A percentile compares a stretch with the other conserved stretches of the same genome.
Conservation (phyloP, 2,888 invertebrate genomes). For the Colletes collaris region DNA sequence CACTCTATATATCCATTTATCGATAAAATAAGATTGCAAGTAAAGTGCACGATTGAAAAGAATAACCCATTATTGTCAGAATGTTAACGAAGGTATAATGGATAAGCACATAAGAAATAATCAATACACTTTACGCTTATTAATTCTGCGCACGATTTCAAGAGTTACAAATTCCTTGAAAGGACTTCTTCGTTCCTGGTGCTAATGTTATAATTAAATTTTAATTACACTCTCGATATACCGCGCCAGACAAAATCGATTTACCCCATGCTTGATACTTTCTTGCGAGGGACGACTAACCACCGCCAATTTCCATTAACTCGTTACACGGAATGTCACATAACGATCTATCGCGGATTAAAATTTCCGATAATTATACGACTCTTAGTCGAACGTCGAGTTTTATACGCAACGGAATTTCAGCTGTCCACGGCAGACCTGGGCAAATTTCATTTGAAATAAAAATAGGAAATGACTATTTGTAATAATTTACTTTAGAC, state of each 20-base stretch:
- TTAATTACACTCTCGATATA: background rate
- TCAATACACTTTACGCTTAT: too few species aligned
- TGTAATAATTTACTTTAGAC: too few species aligned
- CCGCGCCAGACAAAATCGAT: background rate
- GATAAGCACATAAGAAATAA: too few species aligned
- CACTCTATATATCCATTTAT: too few species aligned
- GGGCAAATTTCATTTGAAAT: too few species aligned
- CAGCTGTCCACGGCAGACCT: too few species aligned
- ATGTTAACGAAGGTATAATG: too few species aligned
- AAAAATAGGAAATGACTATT: too few species aligned
- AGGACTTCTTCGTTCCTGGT: too few species aligned
- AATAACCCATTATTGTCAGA: too few species aligned
- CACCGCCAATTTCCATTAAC: background rate
- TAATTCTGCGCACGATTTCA: background rate
- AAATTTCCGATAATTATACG: background rate
- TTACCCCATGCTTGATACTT: background rate
- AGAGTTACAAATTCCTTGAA: background rate
- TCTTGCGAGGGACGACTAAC: background rate
- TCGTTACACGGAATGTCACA: background rate
- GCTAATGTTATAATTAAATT: background rate
- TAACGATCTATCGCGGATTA: conserved; percentile 5
- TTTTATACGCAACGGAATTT: background rate
- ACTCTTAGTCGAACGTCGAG: background rate
- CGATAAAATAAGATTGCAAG: too few species aligned
- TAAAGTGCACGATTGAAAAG: too few species aligned